Evolutionary conservation across 2,113 vertebrate species (phyloP).

Genomic region (Kryptolebias marmoratus): DNA sequence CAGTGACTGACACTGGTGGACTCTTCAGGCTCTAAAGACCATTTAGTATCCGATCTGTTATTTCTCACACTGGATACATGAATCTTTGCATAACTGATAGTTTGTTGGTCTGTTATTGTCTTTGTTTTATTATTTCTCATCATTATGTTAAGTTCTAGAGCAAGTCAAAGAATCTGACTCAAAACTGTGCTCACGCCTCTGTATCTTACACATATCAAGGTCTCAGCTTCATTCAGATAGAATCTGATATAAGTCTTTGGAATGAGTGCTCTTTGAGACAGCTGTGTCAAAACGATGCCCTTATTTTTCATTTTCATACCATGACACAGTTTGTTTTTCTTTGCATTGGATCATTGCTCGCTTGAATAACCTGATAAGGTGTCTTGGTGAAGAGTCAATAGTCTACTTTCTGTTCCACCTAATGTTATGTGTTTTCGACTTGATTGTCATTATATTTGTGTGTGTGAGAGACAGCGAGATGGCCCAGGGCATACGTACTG

Average conservation of each 20-base stretch:
- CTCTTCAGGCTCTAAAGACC: conserved; percentile 1
- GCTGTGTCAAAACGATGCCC: not conserved
- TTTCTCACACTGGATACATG: conserved; percentile 18
- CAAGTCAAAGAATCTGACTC: conserved; percentile 23
- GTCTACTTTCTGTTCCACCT: conserved; percentile 9
- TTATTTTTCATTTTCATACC: not conserved
- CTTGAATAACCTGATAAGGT: conserved; percentile 3
- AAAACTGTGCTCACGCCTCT: conserved; percentile 24
- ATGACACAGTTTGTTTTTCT: not conserved
- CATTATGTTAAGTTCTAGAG: not conserved
- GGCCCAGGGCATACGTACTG: conserved; percentile 28
- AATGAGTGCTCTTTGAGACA: not conserved
- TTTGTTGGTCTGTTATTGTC: conserved; percentile 7
- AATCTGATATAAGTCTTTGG: not conserved
- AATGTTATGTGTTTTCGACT: conserved; percentile 17
- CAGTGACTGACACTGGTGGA: conserved; percentile 24
- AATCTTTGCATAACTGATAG: not conserved
- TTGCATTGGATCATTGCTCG: conserved; percentile 4
- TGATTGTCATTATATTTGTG: conserved; percentile 13
- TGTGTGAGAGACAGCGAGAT: conserved; percentile 4
- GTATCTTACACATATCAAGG: not conserved
- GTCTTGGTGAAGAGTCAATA: conserved; percentile 16
- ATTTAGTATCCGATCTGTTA: conserved; percentile 16
- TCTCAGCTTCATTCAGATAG: not conserved
- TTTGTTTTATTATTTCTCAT: conserved; percentile 14